Evolutionary conservation across 2,888 invertebrate genomes (phyloP).

Genomic region (Antheraea assamensis): DNA sequence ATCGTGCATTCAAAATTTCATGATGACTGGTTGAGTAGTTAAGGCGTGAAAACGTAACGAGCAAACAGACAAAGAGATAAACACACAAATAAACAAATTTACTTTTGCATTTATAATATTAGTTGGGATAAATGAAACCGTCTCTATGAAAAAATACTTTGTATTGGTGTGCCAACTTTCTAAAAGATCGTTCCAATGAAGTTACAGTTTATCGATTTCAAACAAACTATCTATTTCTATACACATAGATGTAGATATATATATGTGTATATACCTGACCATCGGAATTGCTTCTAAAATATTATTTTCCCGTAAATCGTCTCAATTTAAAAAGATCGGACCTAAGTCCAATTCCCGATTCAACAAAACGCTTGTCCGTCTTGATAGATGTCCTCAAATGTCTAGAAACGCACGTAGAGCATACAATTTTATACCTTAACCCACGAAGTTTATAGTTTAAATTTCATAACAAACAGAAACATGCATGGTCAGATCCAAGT

Average conservation of each 20-base stretch:
- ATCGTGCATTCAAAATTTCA: too few relatives aligned
- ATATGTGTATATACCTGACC: background rate
- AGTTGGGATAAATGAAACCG: too few relatives aligned
- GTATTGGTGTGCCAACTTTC: too few relatives aligned
- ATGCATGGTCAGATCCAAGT: conserved; percentile 53
- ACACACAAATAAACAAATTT: too few relatives aligned
- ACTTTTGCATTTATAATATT: too few relatives aligned
- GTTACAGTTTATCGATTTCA: too few relatives aligned
- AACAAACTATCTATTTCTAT: too few relatives aligned
- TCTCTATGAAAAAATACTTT: too few relatives aligned
- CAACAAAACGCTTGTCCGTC: conserved; percentile 77
- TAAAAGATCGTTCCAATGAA: too few relatives aligned
- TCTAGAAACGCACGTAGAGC: conserved; percentile 27
- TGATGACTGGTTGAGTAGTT: too few relatives aligned
- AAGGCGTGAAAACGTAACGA: too few relatives aligned
- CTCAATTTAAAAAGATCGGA: conserved; percentile 70
- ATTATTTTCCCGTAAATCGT: conserved; percentile 76
- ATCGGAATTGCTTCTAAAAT: conserved; percentile 48
- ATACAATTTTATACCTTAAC: conserved; percentile 35
- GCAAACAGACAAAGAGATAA: too few relatives aligned
- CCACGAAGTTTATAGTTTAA: conserved; percentile 30
- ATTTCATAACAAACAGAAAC: conserved; percentile 31
- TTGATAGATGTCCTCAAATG: conserved; percentile 72
- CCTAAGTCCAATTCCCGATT: conserved; percentile 72
- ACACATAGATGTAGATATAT: background rate